Evolutionary conservation across 2,113 vertebrate species (phyloP), one percentile per base, ranked within the genome.

Genomic region (Upupa epops): DNA sequence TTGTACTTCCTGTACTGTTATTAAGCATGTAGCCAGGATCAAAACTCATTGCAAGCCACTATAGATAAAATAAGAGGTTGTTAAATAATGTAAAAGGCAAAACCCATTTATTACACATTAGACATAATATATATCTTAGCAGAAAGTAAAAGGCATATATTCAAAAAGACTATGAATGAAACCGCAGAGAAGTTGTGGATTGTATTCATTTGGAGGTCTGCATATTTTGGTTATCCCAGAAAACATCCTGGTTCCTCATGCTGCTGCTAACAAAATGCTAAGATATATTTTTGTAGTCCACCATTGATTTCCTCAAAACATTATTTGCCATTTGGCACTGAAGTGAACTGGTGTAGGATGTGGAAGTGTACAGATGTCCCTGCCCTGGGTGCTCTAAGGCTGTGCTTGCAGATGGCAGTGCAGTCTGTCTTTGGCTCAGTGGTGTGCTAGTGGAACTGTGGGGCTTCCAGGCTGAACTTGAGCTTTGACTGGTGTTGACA

Each of bases 361-460:
- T 82, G 22, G n/a, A 65, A 55, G 10, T 31, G 75, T 40, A 49
- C 55, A 19, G 31, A 19, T 3, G 2, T 73, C 55, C 20, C 65
- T 76, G 64, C 13, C 20, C 37, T 77, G 60, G 69, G 61, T 28
- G 6, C 10, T 17, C 4, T 3, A 9, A 48, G 48, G 54, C 17
- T n/a, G 1, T 8, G 59, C 36, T 58, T 1, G 2, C 29, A 16
- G n/a, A 52, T n/a, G n/a, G n/a, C n/a, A n/a, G n/a, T n/a, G n/a
- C n/a, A n/a, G n/a, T n/a, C n/a, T n/a, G n/a, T n/a, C n/a, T n/a
- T n/a, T n/a, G n/a, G n/a, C n/a, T n/a, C n/a, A n/a, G n/a, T n/a
- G n/a, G n/a, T n/a, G n/a, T n/a, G 21, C 37, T 42, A 7, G 20
- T 11, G n/a, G 37, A 37, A 21, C 52, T 29, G 2, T 0, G 6